Percentiles rank a stretch among this genome's conserved stretches.
phyloP scores from a whole-genome alignment of 2,113 vertebrate species.

The Tachycineta bicolor region DNA sequence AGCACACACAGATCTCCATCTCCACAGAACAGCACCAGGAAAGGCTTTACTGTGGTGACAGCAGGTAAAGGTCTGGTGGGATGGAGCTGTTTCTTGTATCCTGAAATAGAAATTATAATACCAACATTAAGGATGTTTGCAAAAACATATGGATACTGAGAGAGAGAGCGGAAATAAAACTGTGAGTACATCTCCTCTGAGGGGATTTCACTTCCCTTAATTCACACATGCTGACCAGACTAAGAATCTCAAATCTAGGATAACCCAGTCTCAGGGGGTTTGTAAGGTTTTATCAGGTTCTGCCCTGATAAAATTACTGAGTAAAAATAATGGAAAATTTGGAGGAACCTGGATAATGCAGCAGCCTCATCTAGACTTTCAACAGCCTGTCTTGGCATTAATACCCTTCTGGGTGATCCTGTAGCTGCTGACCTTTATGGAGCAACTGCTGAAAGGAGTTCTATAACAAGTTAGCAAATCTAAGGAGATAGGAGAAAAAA shows the following conservation, averaged over 20 bases:
- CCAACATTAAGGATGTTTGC: neutral
- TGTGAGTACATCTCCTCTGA: neutral
- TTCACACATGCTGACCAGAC: neutral
- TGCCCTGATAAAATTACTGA: neutral
- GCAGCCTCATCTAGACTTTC: neutral
- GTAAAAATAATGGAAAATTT: neutral
- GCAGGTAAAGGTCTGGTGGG: neutral
- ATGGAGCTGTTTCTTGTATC: neutral
- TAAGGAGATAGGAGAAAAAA: neutral
- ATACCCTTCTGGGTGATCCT: neutral
- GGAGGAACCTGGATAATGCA: neutral
- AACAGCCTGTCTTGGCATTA: neutral
- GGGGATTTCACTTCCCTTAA: neutral
- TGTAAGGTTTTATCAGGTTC: neutral
- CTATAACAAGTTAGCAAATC: neutral
- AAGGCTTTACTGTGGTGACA: neutral
- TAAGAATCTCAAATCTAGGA: neutral
- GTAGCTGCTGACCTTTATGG: neutral
- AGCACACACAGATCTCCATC: neutral
- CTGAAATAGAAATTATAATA: neutral
- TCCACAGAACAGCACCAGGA: neutral
- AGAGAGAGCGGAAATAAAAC: neutral
- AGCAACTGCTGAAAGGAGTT: neutral
- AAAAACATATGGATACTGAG: neutral
- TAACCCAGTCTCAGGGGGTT: neutral